phyloP scores from a whole-genome alignment of 2,888 invertebrate genomes.

The Cantharis rustica region DNA sequence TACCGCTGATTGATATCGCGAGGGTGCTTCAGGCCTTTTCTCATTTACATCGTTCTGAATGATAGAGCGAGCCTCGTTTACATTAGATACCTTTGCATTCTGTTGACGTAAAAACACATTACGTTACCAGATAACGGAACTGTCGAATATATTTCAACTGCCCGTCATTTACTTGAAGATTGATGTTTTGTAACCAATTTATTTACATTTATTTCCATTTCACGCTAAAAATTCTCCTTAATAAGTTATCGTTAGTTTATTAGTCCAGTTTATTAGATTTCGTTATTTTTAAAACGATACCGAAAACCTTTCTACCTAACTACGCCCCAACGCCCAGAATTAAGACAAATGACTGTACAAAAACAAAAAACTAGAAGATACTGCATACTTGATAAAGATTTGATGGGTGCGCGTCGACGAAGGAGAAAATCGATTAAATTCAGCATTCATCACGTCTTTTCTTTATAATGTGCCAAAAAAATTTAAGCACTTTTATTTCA shows the following conservation, averaged over 20 bases:
- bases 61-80: conserved; percentile 30
- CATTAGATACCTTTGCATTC: conserved; percentile 30
- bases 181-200: conserved; percentile 12
- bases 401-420: conserved; percentile 38
- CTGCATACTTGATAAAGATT: conserved; percentile 45
- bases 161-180: conserved; percentile 26
- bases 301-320: conserved; percentile 36
- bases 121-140: conserved; percentile 27
- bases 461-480: conserved; percentile 5
- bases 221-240: neutral
- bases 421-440: conserved; percentile 40
- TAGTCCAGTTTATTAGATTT: neutral
- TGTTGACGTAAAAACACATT: conserved; percentile 30
- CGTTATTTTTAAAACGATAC: neutral
- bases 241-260: neutral
- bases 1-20: conserved; percentile 31
- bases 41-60: conserved; percentile 31
- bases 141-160: conserved; percentile 31
- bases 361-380: conserved; percentile 39
- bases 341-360: conserved; percentile 43
- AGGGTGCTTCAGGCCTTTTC: conserved; percentile 21
- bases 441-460: conserved; percentile 24
- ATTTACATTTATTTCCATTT: neutral
- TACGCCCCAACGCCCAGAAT: conserved; percentile 40
- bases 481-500: conserved; percentile 10